phyloP scores from a whole-genome alignment of 1,140 invertebrate genomes.

The Drosophila truncata region DNA sequence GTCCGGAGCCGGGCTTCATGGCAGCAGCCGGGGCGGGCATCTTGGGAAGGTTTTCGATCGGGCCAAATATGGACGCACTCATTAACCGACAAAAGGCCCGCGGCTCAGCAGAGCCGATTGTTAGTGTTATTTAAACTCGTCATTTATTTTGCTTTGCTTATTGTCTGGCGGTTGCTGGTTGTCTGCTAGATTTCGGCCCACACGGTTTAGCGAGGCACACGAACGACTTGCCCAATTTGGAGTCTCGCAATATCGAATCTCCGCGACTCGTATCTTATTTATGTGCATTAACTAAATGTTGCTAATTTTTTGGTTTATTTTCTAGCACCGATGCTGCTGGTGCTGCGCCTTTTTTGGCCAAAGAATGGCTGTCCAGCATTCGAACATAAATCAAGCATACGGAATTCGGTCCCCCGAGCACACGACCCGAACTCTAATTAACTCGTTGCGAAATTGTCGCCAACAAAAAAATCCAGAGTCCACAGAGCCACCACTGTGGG shows the following conservation, averaged over 20 bases:
- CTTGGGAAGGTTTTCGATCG: constrained; percentile 62
- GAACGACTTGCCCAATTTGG: constrained; percentile 76
- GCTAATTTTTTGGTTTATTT: constrained; percentile 76
- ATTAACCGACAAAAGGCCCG: constrained; percentile 61
- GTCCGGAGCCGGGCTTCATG: constrained; percentile 59
- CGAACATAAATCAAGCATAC: constrained; percentile 38
- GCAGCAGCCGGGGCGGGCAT: constrained; percentile 64
- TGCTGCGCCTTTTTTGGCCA: constrained; percentile 64
- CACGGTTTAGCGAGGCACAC: constrained; percentile 62
- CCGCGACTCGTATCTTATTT: constrained; percentile 53
- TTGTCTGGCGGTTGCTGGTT: constrained; percentile 1
- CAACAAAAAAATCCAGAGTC: constrained; percentile 30
- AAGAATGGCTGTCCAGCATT: constrained; percentile 36
- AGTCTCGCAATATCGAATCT: constrained; percentile 55
- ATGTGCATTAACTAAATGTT: constrained; percentile 80
- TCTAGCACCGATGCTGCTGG: constrained; percentile 16
- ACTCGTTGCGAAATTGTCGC: constrained; percentile 57
- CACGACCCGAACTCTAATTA: constrained; percentile 70
- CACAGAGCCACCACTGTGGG: constrained; percentile 6
- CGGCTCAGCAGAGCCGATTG: constrained; percentile 40
- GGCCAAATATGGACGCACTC: constrained; percentile 74
- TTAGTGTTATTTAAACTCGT: constrained; percentile 69
- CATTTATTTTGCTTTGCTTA: constrained; percentile 50
- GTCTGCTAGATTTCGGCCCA: constrained; percentile 40
- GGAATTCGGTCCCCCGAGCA: constrained; percentile 43